Base-by-base conservation (phyloP, 1,140 invertebrate species). In the Hesperophylax magnus region DNA sequence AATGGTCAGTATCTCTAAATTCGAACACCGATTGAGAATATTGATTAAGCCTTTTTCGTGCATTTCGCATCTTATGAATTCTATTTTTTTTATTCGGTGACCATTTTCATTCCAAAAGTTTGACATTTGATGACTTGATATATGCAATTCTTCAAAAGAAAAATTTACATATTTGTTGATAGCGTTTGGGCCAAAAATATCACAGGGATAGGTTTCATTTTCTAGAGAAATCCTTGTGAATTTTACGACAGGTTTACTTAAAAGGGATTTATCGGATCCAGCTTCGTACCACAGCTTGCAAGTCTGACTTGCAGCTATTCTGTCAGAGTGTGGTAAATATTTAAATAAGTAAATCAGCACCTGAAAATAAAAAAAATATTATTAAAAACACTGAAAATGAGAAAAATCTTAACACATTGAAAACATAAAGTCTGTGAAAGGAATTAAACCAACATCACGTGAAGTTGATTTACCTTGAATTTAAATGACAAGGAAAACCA, bases 321-420 rank as follows among this genome's bases (percentile, higher is more conserved):
- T 86, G 81, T 94, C 93, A 8, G 92, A 88, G 82, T 91, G 90
- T 34, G 91, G 89, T 80, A 94, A 86, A 86, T 91, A 93, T 84
- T 92, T 91, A 84, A 93, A 92, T 81, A 94, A 90, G 79, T 93
- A 89, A 54, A 92, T 88, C 76, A 94, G 88, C 63, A 93, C 90
- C 93, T 94, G 87, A 61, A 88, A 90, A 60, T 14, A 76, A 72
- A 54, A n/a, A 74, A 52, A 2, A 54, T 20, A 74, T 15, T 54
- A 74, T 54, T 14, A 22, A 54, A 72, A 74, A 24, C 9, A 56
- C 1, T 56, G 53, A 14, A 56, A 27, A n/a, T 5, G 24, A 76
- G 24, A 11, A 52, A 20, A 8, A 72, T 52, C n/a, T 52, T 24
- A 52, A 53, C 15, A 72, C 3, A 17, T 24, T 22, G 47, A 52